Percentiles rank a stretch among this genome's conserved stretches.
Evolutionary conservation across 2,797 vertebrate species (phyloP).

Genomic region (Liparis tanakae): DNA sequence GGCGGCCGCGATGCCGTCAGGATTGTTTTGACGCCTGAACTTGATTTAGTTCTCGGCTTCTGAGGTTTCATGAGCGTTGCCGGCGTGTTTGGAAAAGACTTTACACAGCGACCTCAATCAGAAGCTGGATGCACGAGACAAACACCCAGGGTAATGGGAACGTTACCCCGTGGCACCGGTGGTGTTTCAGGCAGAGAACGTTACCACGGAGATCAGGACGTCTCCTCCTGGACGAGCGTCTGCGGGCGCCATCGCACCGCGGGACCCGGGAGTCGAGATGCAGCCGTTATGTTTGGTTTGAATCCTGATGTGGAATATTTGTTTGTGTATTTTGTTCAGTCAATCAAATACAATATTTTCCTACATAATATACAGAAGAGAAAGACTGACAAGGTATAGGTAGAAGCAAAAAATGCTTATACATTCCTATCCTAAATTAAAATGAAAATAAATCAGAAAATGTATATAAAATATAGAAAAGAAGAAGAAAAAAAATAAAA

Average conservation of each 20-base stretch:
- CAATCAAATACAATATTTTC: too few species aligned
- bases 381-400: too few species aligned
- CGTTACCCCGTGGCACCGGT: neutral
- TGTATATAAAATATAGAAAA: too few species aligned
- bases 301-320: neutral
- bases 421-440: too few species aligned
- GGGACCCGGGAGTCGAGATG: neutral
- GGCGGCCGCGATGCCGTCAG: neutral
- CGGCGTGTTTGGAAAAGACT: too few species aligned
- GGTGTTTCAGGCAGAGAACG: neutral
- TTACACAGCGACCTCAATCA: neutral
- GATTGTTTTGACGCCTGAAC: neutral
- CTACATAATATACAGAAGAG: too few species aligned
- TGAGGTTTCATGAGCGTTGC: neutral
- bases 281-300: neutral
- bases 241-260: neutral
- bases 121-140: neutral
- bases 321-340: too few species aligned
- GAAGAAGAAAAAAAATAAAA: too few species aligned
- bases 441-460: too few species aligned
- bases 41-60: neutral
- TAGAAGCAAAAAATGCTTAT: too few species aligned
- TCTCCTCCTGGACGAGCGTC: neutral
- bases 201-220: neutral
- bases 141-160: neutral